phyloP scores from a whole-genome alignment of 2,797 vertebrate genomes.

The Cuniculus paca region DNA sequence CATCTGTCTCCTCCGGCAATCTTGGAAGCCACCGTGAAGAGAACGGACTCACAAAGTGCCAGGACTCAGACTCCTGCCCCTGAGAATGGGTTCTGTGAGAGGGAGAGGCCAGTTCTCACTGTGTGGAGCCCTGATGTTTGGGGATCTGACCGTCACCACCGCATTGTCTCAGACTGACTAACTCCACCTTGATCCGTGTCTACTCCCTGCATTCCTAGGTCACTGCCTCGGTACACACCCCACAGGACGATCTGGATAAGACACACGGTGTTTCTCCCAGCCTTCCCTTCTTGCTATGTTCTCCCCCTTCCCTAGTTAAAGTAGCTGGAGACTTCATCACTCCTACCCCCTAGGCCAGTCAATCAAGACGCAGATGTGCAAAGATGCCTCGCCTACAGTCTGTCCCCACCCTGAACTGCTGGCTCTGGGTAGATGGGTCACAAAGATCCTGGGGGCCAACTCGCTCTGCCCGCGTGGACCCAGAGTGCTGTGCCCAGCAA shows the following conservation, averaged over 20 bases:
- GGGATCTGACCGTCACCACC: neutral
- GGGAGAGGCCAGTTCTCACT: neutral
- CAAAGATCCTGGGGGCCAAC: neutral
- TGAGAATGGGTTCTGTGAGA: neutral
- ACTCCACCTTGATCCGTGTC: neutral
- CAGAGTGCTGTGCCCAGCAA: neutral
- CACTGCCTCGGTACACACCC: neutral
- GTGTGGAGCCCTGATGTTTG: neutral
- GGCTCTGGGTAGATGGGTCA: neutral
- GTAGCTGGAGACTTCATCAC: neutral
- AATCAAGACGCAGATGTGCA: neutral
- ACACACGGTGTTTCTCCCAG: neutral
- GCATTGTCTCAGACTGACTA: neutral
- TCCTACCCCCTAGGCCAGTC: neutral
- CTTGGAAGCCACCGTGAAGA: neutral
- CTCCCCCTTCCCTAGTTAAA: neutral
- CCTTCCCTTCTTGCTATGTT: neutral
- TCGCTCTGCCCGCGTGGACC: neutral
- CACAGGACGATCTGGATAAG: neutral
- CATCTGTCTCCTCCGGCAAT: neutral
- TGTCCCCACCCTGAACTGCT: neutral
- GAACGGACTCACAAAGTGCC: neutral
- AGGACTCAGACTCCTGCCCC: neutral
- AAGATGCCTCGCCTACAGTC: neutral
- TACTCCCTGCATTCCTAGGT: neutral